Conservation (phyloP, 2,797 vertebrate species). For the Artibeus lituratus region DNA sequence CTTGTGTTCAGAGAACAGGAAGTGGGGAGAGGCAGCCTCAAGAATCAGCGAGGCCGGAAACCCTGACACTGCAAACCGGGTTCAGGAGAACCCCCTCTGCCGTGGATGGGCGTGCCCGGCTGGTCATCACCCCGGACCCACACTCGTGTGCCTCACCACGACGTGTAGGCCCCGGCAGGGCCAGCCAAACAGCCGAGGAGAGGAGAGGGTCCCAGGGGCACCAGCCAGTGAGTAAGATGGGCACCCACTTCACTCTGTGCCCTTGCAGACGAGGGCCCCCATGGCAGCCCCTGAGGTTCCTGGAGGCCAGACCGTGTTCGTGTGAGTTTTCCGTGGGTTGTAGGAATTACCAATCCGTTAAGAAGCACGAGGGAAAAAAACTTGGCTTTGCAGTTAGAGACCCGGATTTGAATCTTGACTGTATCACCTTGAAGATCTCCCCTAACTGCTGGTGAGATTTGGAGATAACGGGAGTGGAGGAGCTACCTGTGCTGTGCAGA, state of each 20-base stretch:
- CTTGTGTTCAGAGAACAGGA: conserved; percentile 49
- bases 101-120: fast-evolving
- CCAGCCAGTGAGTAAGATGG: not conserved
- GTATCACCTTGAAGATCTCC: not conserved
- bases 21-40: conserved; percentile 23
- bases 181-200: not conserved
- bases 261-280: not conserved
- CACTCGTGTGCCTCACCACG: not conserved
- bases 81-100: not conserved
- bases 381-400: conserved; percentile 9
- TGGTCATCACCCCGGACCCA: not conserved
- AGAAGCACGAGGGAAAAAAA: not conserved
- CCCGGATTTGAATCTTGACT: not conserved
- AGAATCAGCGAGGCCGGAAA: not conserved
- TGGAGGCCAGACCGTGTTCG: not conserved
- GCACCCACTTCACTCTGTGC: fast-evolving
- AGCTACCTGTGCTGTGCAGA: not conserved
- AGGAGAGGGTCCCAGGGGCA: not conserved
- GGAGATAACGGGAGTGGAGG: not conserved
- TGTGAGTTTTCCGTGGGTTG: not conserved
- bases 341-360: not conserved
- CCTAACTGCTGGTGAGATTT: not conserved
- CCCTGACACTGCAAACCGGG: not conserved
- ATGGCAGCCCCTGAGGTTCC: not conserved
- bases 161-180: not conserved